Evolutionary conservation across 2,797 vertebrate species (phyloP).

Genomic region (Mionectes olivaceus): DNA sequence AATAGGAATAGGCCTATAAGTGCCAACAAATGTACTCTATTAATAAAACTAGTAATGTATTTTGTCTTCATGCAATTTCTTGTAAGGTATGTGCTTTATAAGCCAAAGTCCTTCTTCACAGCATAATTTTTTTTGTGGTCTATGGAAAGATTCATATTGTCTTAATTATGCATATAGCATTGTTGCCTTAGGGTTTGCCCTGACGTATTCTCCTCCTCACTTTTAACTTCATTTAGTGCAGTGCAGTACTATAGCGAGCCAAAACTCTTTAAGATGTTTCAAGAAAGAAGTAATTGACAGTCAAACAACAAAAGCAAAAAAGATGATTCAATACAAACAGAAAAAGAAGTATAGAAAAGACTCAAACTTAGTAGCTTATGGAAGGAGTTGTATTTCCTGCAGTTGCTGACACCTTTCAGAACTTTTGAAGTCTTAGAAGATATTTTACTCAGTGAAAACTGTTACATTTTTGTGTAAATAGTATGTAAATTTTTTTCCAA

Average conservation of each 20-base stretch:
- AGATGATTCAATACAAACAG: not conserved
- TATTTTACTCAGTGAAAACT: not conserved
- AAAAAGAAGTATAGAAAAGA: not conserved
- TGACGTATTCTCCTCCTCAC: not conserved
- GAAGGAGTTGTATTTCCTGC: not conserved
- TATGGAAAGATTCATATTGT: not conserved
- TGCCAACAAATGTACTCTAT: not conserved
- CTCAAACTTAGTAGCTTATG: not conserved
- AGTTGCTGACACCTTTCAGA: not conserved
- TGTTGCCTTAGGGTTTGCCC: not conserved
- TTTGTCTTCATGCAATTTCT: not conserved
- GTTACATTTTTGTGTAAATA: not conserved
- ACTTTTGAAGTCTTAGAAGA: not conserved
- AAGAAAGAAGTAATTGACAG: not conserved
- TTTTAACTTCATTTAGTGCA: not conserved
- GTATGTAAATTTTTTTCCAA: not conserved
- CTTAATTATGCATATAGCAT: not conserved
- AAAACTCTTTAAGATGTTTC: not conserved
- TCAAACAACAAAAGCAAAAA: not conserved
- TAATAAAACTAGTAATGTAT: not conserved
- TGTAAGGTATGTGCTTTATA: not conserved
- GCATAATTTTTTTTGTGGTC: not conserved
- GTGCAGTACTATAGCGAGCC: not conserved
- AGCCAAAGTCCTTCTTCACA: not conserved
- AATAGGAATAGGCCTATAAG: not conserved